A percentile compares a stretch with the other conserved stretches of the same genome.
These are phyloP conservation scores for Pelmatolapia mariae DNA, from an alignment of 2,113 vertebrate species.

Conservation along the genomic window DNA sequence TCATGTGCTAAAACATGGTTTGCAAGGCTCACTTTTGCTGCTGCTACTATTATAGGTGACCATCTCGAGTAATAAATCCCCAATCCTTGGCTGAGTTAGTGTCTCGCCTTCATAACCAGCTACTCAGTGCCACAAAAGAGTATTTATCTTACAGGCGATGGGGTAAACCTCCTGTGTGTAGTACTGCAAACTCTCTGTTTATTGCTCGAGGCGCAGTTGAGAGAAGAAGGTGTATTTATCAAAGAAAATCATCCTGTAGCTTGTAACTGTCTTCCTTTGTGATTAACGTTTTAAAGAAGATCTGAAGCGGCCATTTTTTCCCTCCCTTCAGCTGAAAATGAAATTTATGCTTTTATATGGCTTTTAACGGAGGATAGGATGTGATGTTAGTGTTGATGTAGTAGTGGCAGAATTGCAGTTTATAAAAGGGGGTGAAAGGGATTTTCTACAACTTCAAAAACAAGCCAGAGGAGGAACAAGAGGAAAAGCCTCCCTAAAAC, in stretches of 20 bases:
- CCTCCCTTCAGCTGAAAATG: neutral
- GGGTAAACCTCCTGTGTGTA: slow-evolving; percentile 19
- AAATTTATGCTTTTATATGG: neutral
- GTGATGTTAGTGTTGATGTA: slow-evolving; percentile 17
- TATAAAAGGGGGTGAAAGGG: slow-evolving; percentile 4
- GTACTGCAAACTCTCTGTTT: slow-evolving; percentile 27
- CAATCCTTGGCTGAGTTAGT: neutral
- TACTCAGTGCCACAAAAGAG: neutral
- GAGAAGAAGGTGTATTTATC: slow-evolving; percentile 26
- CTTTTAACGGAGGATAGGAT: neutral
- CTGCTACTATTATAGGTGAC: neutral
- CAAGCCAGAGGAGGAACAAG: slow-evolving; percentile 3
- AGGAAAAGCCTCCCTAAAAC: slow-evolving; percentile 24
- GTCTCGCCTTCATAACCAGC: neutral
- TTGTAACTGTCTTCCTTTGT: neutral
- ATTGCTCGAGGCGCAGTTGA: neutral
- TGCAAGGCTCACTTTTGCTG: neutral
- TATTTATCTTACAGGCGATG: slow-evolving; percentile 33
- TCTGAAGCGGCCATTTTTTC: neutral
- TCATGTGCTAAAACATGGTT: neutral
- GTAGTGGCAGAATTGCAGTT: neutral
- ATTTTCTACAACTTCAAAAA: slow-evolving; percentile 48
- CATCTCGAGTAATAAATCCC: neutral
- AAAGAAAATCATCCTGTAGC: slow-evolving; percentile 1
- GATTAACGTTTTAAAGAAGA: neutral